phyloP scores from a whole-genome alignment of 2,797 vertebrate genomes.

The Limosa lapponica region DNA sequence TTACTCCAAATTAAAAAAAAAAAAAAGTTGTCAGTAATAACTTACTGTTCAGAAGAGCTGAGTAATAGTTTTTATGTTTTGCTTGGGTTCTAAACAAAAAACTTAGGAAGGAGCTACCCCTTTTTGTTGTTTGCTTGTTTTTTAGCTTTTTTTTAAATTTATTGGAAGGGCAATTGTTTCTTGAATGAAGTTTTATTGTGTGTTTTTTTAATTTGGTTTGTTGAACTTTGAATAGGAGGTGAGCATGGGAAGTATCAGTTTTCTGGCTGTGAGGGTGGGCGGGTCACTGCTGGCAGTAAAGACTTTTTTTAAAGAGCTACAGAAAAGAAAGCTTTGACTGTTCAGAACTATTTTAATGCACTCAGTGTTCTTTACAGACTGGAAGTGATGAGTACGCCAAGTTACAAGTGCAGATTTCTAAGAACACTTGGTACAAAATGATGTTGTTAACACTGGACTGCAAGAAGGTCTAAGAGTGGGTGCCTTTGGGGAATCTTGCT shows the following conservation, averaged over 20 bases:
- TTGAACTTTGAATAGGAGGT: background rate
- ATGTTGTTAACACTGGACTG: background rate
- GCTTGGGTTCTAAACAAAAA: background rate
- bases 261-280: background rate
- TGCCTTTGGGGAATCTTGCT: background rate
- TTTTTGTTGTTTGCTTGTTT: background rate
- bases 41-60: background rate
- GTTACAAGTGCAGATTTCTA: constrained; percentile 31
- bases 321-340: constrained; percentile 50
- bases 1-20: background rate
- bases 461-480: background rate
- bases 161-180: background rate
- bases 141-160: background rate
- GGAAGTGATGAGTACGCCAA: background rate
- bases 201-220: background rate
- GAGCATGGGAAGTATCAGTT: constrained; percentile 24
- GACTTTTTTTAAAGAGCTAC: background rate
- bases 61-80: background rate
- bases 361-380: constrained; percentile 16
- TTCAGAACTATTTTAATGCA: constrained; percentile 35
- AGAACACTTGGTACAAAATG: background rate
- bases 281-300: background rate
- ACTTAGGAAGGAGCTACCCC: background rate
- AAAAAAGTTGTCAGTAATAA: background rate
- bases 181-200: background rate